Conservation (phyloP, 30 jellyfish, hydroid and myxozoan species). For the Morbakka virulenta region DNA sequence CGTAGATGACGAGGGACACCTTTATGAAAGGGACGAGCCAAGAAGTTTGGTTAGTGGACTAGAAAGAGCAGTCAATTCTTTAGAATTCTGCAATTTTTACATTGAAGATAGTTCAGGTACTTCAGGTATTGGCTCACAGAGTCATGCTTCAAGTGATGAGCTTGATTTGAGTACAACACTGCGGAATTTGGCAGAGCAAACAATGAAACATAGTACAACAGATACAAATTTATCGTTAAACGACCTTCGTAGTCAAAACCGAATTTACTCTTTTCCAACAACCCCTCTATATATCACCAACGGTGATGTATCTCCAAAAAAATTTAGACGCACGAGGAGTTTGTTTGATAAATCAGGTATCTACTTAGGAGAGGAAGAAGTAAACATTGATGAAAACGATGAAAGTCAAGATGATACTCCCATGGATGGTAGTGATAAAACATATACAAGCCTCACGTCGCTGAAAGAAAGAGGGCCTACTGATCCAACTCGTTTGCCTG, state of each 20-base stretch:
- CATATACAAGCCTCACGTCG: not conserved
- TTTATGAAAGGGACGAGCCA: slow-evolving; percentile 45
- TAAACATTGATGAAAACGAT: not conserved
- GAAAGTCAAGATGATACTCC: not conserved
- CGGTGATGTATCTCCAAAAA: slow-evolving; percentile 1
- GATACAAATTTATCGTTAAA: slow-evolving; percentile 53
- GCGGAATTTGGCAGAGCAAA: slow-evolving; percentile 41
- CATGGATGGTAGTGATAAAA: not conserved
- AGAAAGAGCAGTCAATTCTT: slow-evolving; percentile 53
- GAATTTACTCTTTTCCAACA: not conserved
- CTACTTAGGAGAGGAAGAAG: slow-evolving; percentile 72
- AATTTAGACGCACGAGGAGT: slow-evolving; percentile 20
- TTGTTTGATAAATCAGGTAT: slow-evolving; percentile 62
- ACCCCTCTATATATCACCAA: slow-evolving; percentile 5
- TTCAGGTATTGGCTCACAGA: slow-evolving; percentile 51
- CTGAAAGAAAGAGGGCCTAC: not conserved
- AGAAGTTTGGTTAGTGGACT: slow-evolving; percentile 56
- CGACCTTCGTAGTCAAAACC: slow-evolving; percentile 25
- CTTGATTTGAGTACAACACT: slow-evolving; percentile 35
- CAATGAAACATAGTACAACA: slow-evolving; percentile 9
- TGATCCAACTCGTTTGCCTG: not conserved
- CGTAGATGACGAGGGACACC: slow-evolving; percentile 68
- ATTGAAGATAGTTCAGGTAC: slow-evolving; percentile 2
- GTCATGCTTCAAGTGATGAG: slow-evolving; percentile 14
- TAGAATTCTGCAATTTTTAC: not conserved